These are phyloP conservation scores for Allacma fusca DNA, from an alignment of 2,888 invertebrate genomes.

Conservation along the genomic window DNA sequence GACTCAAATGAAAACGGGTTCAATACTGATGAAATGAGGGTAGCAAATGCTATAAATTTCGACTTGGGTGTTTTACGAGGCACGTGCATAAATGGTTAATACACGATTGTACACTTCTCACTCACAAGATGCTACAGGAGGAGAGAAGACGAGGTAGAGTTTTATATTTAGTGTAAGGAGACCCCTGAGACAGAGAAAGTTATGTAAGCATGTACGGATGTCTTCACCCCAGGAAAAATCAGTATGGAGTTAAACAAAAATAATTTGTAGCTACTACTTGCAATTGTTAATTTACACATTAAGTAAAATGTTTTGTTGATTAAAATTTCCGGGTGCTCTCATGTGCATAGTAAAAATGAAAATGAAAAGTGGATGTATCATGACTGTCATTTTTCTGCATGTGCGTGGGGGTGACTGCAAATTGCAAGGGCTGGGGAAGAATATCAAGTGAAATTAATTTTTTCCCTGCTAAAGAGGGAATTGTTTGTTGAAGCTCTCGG, in stretches of 20 bases:
- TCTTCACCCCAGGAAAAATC: neutral
- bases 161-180: neutral
- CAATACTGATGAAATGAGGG: constrained; percentile 8
- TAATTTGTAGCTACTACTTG: neutral
- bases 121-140: too few relatives aligned
- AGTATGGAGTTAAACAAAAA: neutral
- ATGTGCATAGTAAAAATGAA: neutral
- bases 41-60: constrained; percentile 2
- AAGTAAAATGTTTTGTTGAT: neutral
- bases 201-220: neutral
- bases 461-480: neutral
- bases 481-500: neutral
- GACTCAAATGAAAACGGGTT: neutral
- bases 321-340: neutral
- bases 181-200: neutral
- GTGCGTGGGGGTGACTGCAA: too few relatives aligned
- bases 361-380: neutral
- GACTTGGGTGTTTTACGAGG: neutral
- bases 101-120: too few relatives aligned
- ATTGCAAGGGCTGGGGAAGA: too few relatives aligned
- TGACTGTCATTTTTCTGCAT: neutral
- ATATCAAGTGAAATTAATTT: too few relatives aligned
- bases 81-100: neutral
- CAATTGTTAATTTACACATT: neutral
- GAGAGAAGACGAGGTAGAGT: too few relatives aligned